Evolutionary conservation across 2,888 invertebrate species (phyloP).

Genomic region (Drosophila meridiana): DNA sequence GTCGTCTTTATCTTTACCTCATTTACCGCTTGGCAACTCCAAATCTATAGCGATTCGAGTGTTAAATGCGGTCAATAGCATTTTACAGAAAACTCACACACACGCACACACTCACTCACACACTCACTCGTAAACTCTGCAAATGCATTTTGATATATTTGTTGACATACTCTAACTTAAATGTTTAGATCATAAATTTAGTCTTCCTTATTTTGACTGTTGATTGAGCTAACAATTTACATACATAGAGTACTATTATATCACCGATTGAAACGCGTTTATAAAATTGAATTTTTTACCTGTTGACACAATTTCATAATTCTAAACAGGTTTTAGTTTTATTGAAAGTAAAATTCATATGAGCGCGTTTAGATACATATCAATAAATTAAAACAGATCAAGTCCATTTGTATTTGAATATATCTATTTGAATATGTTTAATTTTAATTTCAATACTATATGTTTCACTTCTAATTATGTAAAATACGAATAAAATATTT

Average conservation of each 20-base stretch:
- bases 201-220: background rate
- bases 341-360: slow-evolving; percentile 2
- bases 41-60: slow-evolving; percentile 30
- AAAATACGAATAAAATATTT: background rate
- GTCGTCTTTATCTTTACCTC: slow-evolving; percentile 54
- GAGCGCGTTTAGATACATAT: background rate
- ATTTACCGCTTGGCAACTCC: slow-evolving; percentile 57
- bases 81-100: slow-evolving; percentile 40
- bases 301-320: slow-evolving; percentile 9
- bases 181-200: background rate
- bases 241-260: background rate
- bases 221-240: slow-evolving; percentile 10
- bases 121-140: background rate
- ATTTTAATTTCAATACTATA: background rate
- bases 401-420: background rate
- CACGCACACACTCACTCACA: slow-evolving; percentile 6
- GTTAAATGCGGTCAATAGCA: slow-evolving; percentile 75
- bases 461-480: background rate
- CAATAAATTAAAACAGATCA: background rate
- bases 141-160: slow-evolving; percentile 4
- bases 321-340: slow-evolving; percentile 6
- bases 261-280: background rate
- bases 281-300: background rate
- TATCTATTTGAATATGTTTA: background rate
- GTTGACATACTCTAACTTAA: background rate